These are phyloP conservation scores for Myiozetetes cayanensis DNA, from an alignment of 2,113 vertebrate genomes.

Conservation along the genomic window DNA sequence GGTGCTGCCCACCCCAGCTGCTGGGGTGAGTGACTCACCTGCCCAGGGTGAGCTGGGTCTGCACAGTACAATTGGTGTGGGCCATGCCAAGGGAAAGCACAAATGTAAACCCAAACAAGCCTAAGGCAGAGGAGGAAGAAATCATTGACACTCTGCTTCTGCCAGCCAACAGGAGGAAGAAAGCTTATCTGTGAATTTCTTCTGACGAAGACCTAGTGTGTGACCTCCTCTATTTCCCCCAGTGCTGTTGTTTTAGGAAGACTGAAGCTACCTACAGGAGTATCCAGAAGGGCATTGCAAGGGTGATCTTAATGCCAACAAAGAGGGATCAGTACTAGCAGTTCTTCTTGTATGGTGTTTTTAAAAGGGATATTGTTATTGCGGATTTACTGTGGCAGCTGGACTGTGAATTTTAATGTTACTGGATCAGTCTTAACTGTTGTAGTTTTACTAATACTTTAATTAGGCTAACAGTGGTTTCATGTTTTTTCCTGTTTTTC, in stretches of 20 bases:
- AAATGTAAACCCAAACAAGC: neutral
- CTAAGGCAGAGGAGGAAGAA: neutral
- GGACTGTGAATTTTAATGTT: neutral
- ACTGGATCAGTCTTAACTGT: neutral
- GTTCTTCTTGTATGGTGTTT: neutral
- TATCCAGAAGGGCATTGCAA: neutral
- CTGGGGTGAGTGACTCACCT: too few relatives aligned
- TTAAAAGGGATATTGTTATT: neutral
- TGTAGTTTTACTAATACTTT: neutral
- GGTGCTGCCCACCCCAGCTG: neutral
- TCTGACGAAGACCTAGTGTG: neutral
- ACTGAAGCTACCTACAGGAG: accelerated
- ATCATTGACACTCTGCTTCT: neutral
- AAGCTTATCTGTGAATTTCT: neutral
- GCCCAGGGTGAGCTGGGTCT: accelerated
- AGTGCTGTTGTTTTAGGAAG: neutral
- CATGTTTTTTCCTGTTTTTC: neutral
- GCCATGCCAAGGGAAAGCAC: neutral
- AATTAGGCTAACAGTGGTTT: neutral
- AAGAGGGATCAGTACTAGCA: neutral
- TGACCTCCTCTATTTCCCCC: neutral
- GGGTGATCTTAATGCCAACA: neutral
- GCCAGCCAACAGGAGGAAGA: neutral
- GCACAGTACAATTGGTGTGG: accelerated
- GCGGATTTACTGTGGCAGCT: neutral